Conservation (phyloP, 2,888 invertebrate genomes). For the Ormyrus rosae region DNA sequence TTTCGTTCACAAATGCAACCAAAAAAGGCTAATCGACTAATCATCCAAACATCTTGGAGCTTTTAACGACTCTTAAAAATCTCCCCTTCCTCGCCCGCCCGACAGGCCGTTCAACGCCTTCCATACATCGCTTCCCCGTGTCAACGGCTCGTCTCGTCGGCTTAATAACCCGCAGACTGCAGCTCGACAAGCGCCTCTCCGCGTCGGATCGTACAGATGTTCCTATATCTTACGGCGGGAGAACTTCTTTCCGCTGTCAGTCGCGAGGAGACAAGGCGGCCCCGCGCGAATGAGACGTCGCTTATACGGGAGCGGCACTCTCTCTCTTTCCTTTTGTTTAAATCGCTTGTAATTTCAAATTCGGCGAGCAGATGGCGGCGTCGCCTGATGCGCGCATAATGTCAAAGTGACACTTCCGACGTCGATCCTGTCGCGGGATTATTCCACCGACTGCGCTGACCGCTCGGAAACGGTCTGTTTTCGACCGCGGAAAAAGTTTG, state of each 20-base stretch:
- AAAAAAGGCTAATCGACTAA: slow-evolving; percentile 37
- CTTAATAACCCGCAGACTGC: too few species aligned
- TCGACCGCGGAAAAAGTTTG: background rate
- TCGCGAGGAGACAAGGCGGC: background rate
- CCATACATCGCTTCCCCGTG: background rate
- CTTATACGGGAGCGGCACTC: background rate
- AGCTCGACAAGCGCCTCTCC: too few species aligned
- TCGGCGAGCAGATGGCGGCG: slow-evolving; percentile 44
- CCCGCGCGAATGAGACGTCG: background rate
- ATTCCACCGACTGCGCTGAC: background rate
- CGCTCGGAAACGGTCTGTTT: background rate
- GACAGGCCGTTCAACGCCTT: background rate
- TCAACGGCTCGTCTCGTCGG: background rate
- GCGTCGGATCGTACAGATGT: too few species aligned
- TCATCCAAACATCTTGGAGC: slow-evolving; percentile 9
- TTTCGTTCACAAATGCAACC: background rate
- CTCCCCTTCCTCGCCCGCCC: background rate
- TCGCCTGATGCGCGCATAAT: slow-evolving; percentile 37
- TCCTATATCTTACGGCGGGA: too few species aligned
- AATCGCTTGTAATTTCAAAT: slow-evolving; percentile 42
- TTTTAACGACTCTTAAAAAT: slow-evolving; percentile 7
- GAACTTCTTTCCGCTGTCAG: background rate
- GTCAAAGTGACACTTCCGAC: slow-evolving; percentile 44
- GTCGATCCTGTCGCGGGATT: too few species aligned
- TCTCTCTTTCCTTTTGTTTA: slow-evolving; percentile 3